A percentile compares a stretch with the other conserved stretches of the same genome.
Conservation (phyloP, 2,888 invertebrate genomes). For the Drosophila eohydei region DNA sequence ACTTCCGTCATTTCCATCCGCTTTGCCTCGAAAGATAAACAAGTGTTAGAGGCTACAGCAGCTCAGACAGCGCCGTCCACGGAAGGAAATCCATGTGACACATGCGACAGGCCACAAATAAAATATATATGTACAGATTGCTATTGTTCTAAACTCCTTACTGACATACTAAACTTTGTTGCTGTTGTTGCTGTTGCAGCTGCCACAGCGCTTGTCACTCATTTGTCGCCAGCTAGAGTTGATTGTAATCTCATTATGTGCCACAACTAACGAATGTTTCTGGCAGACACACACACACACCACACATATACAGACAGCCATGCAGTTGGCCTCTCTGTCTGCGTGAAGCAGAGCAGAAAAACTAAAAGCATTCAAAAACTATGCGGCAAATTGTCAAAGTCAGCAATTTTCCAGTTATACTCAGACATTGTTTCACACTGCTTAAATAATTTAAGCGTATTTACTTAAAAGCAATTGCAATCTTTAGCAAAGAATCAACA, state of each 20-base stretch:
- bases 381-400: conserved; percentile 61
- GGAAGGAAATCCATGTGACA: conserved; percentile 68
- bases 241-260: conserved; percentile 73
- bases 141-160: conserved; percentile 67
- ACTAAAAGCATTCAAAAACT: conserved; percentile 58
- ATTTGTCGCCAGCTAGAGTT: conserved; percentile 64
- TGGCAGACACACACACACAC: conserved; percentile 17
- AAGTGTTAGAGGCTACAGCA: conserved; percentile 25
- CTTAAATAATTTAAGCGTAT: conserved; percentile 42
- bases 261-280: conserved; percentile 38
- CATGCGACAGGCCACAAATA: conserved; percentile 28
- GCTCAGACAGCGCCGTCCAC: conserved; percentile 15
- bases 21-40: conserved; percentile 23
- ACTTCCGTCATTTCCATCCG: conserved; percentile 71
- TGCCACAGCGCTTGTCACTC: conserved; percentile 61
- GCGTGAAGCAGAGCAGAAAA: conserved; percentile 74
- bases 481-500: conserved; percentile 11
- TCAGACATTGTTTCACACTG: conserved; percentile 50
- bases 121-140: conserved; percentile 1
- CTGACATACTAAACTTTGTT: conserved; percentile 64
- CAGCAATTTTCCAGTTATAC: conserved; percentile 49
- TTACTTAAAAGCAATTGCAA: conserved; percentile 20
- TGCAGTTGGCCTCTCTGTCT: conserved; percentile 14
- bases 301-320: neutral
- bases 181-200: conserved; percentile 45